Conservation (phyloP, 2,113 vertebrate genomes). For the Thymallus thymallus region DNA sequence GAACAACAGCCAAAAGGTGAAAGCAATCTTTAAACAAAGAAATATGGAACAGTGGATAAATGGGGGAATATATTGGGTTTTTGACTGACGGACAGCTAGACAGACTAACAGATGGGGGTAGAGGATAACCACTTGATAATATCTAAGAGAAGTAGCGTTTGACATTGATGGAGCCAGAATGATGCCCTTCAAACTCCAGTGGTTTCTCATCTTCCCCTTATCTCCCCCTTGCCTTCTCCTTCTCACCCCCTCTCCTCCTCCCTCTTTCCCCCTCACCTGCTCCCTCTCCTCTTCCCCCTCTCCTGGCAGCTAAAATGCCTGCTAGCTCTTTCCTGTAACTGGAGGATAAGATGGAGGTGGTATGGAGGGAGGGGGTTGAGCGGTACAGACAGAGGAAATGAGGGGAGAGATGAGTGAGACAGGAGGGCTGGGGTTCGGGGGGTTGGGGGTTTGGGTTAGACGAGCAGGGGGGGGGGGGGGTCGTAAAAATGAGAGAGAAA, state of each 20-base stretch:
- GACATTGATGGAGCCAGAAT: slow-evolving; percentile 70
- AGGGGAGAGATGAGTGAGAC: slow-evolving; percentile 3
- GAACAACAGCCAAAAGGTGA: slow-evolving; percentile 29
- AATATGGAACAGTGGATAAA: slow-evolving; percentile 4
- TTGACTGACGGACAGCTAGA: slow-evolving; percentile 50
- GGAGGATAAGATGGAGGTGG: slow-evolving; percentile 19
- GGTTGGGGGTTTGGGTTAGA: neutral
- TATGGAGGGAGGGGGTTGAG: slow-evolving; percentile 23
- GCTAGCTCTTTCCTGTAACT: slow-evolving; percentile 30
- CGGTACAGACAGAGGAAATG: slow-evolving; percentile 9
- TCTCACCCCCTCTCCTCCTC: neutral
- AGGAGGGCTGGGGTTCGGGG: neutral
- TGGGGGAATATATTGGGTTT: slow-evolving; percentile 33
- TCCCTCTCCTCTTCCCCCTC: slow-evolving; percentile 31
- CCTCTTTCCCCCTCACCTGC: slow-evolving; percentile 1
- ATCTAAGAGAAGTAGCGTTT: slow-evolving; percentile 60
- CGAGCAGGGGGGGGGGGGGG: slow-evolving; percentile 16
- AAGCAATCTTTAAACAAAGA: slow-evolving; percentile 12
- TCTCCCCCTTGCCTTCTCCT: neutral
- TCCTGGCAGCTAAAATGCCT: slow-evolving; percentile 62
- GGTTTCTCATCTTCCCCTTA: slow-evolving; percentile 41
- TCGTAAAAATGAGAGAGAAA: slow-evolving; percentile 28
- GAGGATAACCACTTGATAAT: slow-evolving; percentile 72
- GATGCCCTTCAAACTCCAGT: slow-evolving; percentile 73
- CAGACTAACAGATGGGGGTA: slow-evolving; percentile 47